These are phyloP conservation scores for Hemaris fuciformis DNA, from an alignment of 2,888 invertebrate genomes.

Conservation along the genomic window DNA sequence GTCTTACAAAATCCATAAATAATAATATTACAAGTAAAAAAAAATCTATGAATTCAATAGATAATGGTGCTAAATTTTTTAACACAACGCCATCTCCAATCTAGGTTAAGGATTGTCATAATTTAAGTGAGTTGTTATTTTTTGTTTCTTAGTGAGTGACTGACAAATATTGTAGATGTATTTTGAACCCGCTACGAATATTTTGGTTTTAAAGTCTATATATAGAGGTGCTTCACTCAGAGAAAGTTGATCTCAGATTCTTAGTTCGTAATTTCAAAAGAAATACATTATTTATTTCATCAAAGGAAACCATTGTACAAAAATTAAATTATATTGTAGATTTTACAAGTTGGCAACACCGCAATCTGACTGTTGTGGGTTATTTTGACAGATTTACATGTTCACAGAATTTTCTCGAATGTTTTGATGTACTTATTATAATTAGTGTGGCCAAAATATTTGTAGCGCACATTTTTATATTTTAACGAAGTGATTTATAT, in stretches of 20 bases:
- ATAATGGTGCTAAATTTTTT: not conserved
- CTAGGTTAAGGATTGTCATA: constrained; percentile 18
- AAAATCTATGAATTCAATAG: not conserved
- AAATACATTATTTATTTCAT: no score
- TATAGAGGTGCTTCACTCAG: not conserved
- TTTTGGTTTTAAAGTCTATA: constrained; percentile 21
- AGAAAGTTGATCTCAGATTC: not conserved
- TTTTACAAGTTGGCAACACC: not conserved
- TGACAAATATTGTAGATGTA: constrained; percentile 28
- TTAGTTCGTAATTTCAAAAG: not conserved
- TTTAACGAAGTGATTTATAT: constrained; percentile 13
- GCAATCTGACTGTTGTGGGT: no score
- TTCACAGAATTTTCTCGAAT: not conserved
- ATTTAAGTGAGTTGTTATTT: constrained; percentile 38
- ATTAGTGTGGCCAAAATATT: constrained; percentile 20
- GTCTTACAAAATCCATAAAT: no score
- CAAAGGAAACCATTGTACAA: not conserved
- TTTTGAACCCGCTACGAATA: constrained; percentile 45
- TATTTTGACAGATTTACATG: not conserved
- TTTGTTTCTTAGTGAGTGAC: constrained; percentile 40
- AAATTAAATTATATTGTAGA: not conserved
- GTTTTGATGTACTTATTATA: not conserved
- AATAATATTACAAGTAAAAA: no score
- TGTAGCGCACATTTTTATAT: constrained; percentile 18
- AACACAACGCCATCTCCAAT: constrained; percentile 9